Evolutionary conservation across 2,113 vertebrate genomes (phyloP).

Genomic region (Asarcornis scutulata): DNA sequence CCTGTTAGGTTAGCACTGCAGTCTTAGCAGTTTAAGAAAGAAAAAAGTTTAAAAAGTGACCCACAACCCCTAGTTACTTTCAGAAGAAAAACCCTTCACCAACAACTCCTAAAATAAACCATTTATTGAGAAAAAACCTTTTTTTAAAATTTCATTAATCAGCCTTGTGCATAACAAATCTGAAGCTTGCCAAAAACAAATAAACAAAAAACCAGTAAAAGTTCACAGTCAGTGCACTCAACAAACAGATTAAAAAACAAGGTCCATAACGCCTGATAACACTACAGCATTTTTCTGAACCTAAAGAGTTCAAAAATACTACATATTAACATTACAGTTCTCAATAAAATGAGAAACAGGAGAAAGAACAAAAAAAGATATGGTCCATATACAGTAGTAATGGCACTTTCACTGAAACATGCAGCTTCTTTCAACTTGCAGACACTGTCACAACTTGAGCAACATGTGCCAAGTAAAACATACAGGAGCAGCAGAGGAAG

Average conservation of each 20-base stretch:
- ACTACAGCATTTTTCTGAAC: conserved; percentile 75
- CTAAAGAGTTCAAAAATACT: conserved; percentile 73
- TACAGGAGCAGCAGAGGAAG: conserved; percentile 86
- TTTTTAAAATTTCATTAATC: conserved; percentile 74
- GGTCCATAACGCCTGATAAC: conserved; percentile 73
- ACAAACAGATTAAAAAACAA: conserved; percentile 76
- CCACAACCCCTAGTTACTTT: not conserved
- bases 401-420: conserved; percentile 85
- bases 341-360: conserved; percentile 64
- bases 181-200: conserved; percentile 75
- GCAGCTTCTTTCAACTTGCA: conserved; percentile 86
- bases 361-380: conserved; percentile 62
- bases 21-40: not conserved
- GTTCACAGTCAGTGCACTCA: conserved; percentile 84
- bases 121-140: conserved; percentile 85
- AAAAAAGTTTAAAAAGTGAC: not conserved
- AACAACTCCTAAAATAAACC: conserved; percentile 85
- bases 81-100: conserved; percentile 24
- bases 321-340: conserved; percentile 72
- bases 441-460: conserved; percentile 78
- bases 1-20: not conserved
- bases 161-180: conserved; percentile 81
- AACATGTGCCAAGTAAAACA: conserved; percentile 80
- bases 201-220: conserved; percentile 68
- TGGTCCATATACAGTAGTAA: conserved; percentile 86